These are phyloP conservation scores for Datnioides undecimradiatus DNA, from an alignment of 2,113 vertebrate species.

Conservation along the genomic window DNA sequence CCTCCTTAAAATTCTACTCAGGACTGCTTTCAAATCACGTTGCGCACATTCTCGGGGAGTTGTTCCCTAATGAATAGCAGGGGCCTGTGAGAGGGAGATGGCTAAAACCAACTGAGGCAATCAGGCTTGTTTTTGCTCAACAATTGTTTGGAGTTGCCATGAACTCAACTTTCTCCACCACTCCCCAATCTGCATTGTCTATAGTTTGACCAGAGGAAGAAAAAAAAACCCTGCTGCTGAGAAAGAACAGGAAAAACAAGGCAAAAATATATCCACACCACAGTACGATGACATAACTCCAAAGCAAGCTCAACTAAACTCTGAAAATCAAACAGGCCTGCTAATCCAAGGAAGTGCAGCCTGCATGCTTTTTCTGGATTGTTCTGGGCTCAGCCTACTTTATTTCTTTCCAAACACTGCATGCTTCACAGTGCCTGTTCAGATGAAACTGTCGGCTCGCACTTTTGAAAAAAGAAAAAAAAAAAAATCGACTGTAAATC, in stretches of 20 bases:
- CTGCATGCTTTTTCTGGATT: slow-evolving; percentile 10
- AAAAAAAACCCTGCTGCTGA: neutral
- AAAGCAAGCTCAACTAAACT: slow-evolving; percentile 19
- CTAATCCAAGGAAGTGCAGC: slow-evolving; percentile 19
- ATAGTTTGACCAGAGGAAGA: neutral
- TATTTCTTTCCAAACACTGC: neutral
- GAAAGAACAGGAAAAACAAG: slow-evolving; percentile 45
- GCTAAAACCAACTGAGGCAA: slow-evolving; percentile 17
- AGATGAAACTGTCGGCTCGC: neutral
- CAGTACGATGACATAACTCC: slow-evolving; percentile 28
- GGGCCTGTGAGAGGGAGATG: slow-evolving; percentile 57
- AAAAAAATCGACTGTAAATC: neutral
- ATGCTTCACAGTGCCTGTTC: neutral
- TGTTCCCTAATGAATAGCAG: slow-evolving; percentile 60
- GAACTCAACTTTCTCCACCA: slow-evolving; percentile 32
- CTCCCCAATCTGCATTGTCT: slow-evolving; percentile 25
- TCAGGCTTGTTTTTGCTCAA: slow-evolving; percentile 43
- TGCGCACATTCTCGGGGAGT: neutral
- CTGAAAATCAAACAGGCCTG: neutral
- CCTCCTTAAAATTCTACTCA: slow-evolving; percentile 68
- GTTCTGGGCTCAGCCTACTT: neutral
- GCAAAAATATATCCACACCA: slow-evolving; percentile 10
- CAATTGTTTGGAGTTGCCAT: slow-evolving; percentile 25
- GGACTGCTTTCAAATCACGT: slow-evolving; percentile 38
- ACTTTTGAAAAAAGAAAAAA: neutral